Percentiles rank a stretch among this genome's conserved stretches.
Evolutionary conservation across 2,113 vertebrate genomes (phyloP).

Genomic region (Recurvirostra avosetta): DNA sequence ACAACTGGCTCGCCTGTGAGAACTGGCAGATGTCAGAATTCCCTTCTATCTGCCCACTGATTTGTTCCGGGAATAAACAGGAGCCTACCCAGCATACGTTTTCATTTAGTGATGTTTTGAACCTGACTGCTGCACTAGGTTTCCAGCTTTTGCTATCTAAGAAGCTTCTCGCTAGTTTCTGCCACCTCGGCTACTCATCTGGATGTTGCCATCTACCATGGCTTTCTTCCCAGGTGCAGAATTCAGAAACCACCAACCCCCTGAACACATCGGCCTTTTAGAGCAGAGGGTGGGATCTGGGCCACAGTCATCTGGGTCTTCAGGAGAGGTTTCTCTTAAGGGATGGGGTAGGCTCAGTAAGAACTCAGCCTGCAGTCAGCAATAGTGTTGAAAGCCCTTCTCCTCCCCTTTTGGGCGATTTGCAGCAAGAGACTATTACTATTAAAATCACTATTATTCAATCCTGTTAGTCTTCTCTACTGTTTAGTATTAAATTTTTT

Average conservation of each 20-base stretch:
- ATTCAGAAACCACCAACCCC: background rate
- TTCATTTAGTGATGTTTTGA: background rate
- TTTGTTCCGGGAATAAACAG: background rate
- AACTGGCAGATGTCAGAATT: accelerated
- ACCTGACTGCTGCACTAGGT: background rate
- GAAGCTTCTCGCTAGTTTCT: background rate
- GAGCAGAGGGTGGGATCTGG: background rate
- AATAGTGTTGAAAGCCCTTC: background rate
- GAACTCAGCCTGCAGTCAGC: background rate
- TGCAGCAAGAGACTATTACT: background rate
- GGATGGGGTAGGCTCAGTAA: background rate
- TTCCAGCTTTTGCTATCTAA: background rate
- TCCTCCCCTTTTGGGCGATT: background rate
- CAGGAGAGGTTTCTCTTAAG: background rate
- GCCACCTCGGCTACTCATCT: background rate
- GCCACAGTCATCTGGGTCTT: background rate
- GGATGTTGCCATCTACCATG: background rate
- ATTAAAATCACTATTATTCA: background rate
- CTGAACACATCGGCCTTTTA: background rate
- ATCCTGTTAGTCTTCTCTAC: background rate
- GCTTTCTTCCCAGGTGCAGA: background rate
- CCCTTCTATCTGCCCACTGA: background rate
- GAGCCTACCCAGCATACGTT: background rate
- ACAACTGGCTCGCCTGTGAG: background rate
- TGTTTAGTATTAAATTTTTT: background rate